phyloP scores from a whole-genome alignment of 2,113 vertebrate genomes.

The Lipophrys pholis region DNA sequence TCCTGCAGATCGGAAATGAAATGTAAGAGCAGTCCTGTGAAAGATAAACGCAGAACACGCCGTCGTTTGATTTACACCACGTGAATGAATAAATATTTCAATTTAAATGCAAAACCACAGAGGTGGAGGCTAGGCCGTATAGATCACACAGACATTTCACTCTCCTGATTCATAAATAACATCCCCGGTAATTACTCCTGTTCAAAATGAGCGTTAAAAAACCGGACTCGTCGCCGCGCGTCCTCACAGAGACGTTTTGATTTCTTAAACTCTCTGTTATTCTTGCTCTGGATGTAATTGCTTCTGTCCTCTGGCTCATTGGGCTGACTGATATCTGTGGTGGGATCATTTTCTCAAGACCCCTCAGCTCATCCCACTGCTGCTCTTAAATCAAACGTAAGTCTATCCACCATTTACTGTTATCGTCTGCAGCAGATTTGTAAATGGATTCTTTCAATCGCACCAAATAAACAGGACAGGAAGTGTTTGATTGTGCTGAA shows the following conservation, averaged over 20 bases:
- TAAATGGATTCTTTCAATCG: too few species aligned
- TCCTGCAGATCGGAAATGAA: slow-evolving; percentile 43
- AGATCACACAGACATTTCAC: slow-evolving; percentile 74
- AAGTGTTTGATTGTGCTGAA: too few species aligned
- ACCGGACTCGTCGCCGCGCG: slow-evolving; percentile 56
- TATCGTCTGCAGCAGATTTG: slow-evolving; percentile 3
- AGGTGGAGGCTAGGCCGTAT: slow-evolving; percentile 54
- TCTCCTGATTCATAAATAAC: slow-evolving; percentile 78
- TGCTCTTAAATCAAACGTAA: slow-evolving; percentile 47
- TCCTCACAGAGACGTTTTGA: slow-evolving; percentile 81
- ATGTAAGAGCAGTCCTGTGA: slow-evolving; percentile 55
- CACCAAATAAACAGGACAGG: too few species aligned
- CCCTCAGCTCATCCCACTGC: slow-evolving; percentile 17
- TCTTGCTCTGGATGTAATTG: slow-evolving; percentile 81
- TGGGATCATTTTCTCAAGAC: slow-evolving; percentile 71
- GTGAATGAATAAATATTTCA: slow-evolving; percentile 78
- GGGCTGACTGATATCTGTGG: slow-evolving; percentile 77
- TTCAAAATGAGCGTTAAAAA: slow-evolving; percentile 79
- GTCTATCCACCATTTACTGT: slow-evolving; percentile 18
- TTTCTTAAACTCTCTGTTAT: slow-evolving; percentile 79
- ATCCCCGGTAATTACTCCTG: slow-evolving; percentile 73
- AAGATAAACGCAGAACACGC: slow-evolving; percentile 71
- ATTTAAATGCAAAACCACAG: slow-evolving; percentile 83
- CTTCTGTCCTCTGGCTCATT: slow-evolving; percentile 80
- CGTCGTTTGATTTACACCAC: slow-evolving; percentile 74